phyloP scores from a whole-genome alignment of 1,140 invertebrate genomes.

The Panagrolaimus sp. region DNA sequence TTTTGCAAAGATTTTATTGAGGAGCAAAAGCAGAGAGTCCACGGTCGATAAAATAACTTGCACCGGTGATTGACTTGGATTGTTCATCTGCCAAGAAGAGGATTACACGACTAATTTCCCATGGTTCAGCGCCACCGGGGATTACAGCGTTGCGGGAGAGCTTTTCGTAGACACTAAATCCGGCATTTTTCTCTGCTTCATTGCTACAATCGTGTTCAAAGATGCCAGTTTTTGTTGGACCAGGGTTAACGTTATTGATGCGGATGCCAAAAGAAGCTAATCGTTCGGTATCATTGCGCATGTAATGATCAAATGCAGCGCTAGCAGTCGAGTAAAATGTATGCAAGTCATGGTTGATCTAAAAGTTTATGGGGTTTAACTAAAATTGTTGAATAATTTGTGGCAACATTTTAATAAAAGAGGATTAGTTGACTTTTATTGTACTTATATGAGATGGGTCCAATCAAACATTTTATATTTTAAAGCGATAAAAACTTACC shows the following conservation, averaged over 20 bases:
- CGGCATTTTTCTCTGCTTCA: not conserved
- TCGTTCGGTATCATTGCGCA: not conserved
- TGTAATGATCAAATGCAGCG: constrained; percentile 3
- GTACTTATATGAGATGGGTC: too few species aligned
- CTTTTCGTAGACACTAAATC: not conserved
- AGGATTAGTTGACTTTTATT: too few species aligned
- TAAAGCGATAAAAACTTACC: too few species aligned
- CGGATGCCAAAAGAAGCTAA: not conserved
- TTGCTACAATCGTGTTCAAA: not conserved
- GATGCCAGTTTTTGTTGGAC: not conserved
- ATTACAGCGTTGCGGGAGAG: not conserved
- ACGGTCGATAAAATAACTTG: too few species aligned
- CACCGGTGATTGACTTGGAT: not conserved
- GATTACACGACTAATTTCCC: not conserved
- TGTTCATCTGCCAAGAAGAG: not conserved
- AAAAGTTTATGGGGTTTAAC: too few species aligned
- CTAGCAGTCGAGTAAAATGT: not conserved
- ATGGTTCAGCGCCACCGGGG: not conserved
- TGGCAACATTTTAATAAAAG: too few species aligned
- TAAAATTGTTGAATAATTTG: too few species aligned
- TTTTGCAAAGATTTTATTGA: too few species aligned
- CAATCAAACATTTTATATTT: too few species aligned
- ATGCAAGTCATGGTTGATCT: too few species aligned
- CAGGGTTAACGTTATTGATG: constrained; percentile 4
- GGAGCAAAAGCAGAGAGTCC: too few species aligned